Evolutionary conservation across 2,797 vertebrate genomes (phyloP).

Genomic region (Toxotes lorentzi): DNA sequence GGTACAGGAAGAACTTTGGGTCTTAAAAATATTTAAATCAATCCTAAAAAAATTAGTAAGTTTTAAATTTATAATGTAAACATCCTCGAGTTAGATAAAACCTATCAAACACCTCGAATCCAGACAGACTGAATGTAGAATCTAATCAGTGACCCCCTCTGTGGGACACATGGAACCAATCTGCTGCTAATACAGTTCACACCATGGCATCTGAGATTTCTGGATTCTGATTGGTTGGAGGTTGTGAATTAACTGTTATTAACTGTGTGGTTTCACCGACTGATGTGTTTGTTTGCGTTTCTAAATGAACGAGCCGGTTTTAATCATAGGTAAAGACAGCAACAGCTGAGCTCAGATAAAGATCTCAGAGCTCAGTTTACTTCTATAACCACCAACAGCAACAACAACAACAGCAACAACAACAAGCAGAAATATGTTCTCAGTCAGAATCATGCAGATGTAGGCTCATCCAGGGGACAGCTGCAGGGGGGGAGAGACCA

Average conservation of each 20-base stretch:
- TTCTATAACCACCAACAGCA: background rate
- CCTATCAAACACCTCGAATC: background rate
- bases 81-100: background rate
- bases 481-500: background rate
- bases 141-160: no score
- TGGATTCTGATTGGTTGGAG: background rate
- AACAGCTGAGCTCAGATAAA: background rate
- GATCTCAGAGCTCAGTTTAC: background rate
- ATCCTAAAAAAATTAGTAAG: background rate
- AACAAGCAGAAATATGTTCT: background rate
- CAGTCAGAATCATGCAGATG: background rate
- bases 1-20: background rate
- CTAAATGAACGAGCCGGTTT: background rate
- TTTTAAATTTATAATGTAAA: background rate
- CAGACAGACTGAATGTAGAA: no score
- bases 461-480: background rate
- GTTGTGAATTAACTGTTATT: background rate
- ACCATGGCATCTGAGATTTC: background rate
- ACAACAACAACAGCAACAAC: background rate
- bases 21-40: background rate
- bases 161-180: no score
- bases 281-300: background rate
- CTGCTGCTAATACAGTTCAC: background rate
- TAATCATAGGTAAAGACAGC: background rate
- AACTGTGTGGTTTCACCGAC: background rate